Evolutionary conservation across 2,113 vertebrate genomes (phyloP), one percentile per base, ranked within the genome.

Genomic region (Montifringilla adamsi): DNA sequence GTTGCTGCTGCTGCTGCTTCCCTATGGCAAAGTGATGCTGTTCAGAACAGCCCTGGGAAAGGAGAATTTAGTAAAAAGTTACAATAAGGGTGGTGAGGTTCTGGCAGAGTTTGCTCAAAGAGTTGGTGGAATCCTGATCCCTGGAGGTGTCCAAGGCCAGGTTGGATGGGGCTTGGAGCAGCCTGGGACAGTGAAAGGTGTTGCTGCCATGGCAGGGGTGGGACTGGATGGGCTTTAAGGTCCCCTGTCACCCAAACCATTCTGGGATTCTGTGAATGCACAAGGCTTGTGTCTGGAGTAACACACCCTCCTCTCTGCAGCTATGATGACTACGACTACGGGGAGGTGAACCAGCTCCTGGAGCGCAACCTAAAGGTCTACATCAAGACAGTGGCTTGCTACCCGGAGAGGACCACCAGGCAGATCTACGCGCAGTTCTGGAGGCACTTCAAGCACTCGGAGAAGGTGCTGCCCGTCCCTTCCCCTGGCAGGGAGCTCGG

Each of bases 371-470:
- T 99, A 85, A 99, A 99, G 96, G 86, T 99, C 77, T 99, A 99
- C 84, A 99, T 99, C 56, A 99, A 99, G 96, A 99, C 99, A 0
- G 98, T 99, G 96, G 99, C 99, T 72, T 99, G 99, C 90, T 98
- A 99, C 84, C 99, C 99, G 0, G 99, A 99, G 97, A 99, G 99
- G 97, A 99, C 99, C 1, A 99, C 98, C 5, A 96, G 97, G 19
- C 96, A 97, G 80, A 97, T 98, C 93, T 99, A 99, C 95, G 96
- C 97, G 2, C 94, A 96, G 78, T 99, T 99, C 97, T 99, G 99
- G 99, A 99, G 98, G 88, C 99, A 99, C 90, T 99, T 99, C 97
- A 98, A 98, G 53, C 99, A 99, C 97, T 99, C 99, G 0, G 99
- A 99, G 96, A 99, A 99, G 99, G 99, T 99, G 84, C n/a, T 27